phyloP scores from a whole-genome alignment of 2,888 invertebrate genomes.

The Ellobium chinense region DNA sequence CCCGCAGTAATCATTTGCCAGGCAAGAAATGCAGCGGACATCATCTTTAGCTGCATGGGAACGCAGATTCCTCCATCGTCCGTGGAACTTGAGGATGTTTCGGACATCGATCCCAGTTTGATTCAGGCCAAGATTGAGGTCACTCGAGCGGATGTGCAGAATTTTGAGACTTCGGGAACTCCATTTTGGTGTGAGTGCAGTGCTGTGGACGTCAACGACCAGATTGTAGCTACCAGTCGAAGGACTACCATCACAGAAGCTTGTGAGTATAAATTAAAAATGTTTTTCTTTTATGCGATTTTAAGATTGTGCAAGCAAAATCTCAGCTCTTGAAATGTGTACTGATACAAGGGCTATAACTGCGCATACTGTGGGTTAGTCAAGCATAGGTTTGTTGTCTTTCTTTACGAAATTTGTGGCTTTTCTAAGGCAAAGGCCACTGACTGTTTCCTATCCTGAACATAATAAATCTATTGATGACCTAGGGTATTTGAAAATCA shows the following conservation, averaged over 20 bases:
- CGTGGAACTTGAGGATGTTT: constrained; percentile 39
- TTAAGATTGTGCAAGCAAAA: too few relatives aligned
- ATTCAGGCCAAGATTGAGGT: constrained; percentile 42
- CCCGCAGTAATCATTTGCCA: constrained; percentile 47
- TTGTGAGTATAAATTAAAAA: constrained; percentile 29
- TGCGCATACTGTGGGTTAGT: too few relatives aligned
- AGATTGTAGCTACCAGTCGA: constrained; percentile 10
- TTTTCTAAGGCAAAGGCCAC: too few relatives aligned
- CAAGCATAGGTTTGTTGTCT: too few relatives aligned
- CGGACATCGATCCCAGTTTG: constrained; percentile 30
- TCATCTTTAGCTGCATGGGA: constrained; percentile 47
- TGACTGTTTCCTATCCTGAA: too few relatives aligned
- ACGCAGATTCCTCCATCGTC: constrained; percentile 46
- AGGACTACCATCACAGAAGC: constrained; percentile 17
- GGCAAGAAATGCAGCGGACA: constrained; percentile 44
- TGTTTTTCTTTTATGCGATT: neutral
- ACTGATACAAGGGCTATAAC: too few relatives aligned
- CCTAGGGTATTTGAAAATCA: too few relatives aligned
- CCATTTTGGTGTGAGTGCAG: constrained; percentile 46
- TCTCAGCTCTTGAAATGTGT: too few relatives aligned
- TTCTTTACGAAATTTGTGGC: too few relatives aligned
- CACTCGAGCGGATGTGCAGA: constrained; percentile 28
- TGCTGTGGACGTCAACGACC: constrained; percentile 22
- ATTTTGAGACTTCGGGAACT: neutral
- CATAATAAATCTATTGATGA: too few relatives aligned